Evolutionary conservation across 2,888 invertebrate species (phyloP).

Genomic region (Megastigmus dorsalis): DNA sequence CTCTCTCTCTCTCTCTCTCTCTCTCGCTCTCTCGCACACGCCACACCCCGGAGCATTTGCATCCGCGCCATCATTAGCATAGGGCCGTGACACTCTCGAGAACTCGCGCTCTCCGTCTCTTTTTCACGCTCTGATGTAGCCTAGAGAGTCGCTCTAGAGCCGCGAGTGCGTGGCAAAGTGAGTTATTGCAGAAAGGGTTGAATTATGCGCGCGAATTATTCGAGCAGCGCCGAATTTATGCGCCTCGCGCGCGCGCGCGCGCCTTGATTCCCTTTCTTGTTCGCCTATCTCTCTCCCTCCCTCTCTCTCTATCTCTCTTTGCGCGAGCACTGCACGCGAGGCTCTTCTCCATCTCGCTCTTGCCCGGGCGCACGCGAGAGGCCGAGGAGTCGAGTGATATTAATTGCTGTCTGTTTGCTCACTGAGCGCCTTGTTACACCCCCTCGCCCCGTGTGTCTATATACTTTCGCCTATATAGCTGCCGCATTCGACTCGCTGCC

Average conservation of each 20-base stretch:
- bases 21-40: background rate
- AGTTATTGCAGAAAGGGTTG: slow-evolving; percentile 73
- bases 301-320: slow-evolving; percentile 11
- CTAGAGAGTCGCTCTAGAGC: too few species aligned
- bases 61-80: slow-evolving; percentile 63
- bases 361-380: too few species aligned
- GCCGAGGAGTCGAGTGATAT: slow-evolving; percentile 64
- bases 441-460: too few species aligned
- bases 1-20: slow-evolving; percentile 35
- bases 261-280: too few species aligned
- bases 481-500: background rate
- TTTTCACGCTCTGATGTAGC: too few species aligned
- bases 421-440: background rate
- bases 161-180: slow-evolving; percentile 59
- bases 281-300: background rate
- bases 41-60: slow-evolving; percentile 59
- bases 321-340: too few species aligned
- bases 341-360: too few species aligned
- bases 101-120: slow-evolving; percentile 3
- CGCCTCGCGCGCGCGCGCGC: too few species aligned
- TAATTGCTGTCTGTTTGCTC: slow-evolving; percentile 62
- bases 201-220: slow-evolving; percentile 73
- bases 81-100: slow-evolving; percentile 25
- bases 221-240: slow-evolving; percentile 71
- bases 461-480: background rate